These are phyloP conservation scores for Psilopsiagon aurifrons DNA, from an alignment of 2,113 vertebrate species.

Conservation along the genomic window DNA sequence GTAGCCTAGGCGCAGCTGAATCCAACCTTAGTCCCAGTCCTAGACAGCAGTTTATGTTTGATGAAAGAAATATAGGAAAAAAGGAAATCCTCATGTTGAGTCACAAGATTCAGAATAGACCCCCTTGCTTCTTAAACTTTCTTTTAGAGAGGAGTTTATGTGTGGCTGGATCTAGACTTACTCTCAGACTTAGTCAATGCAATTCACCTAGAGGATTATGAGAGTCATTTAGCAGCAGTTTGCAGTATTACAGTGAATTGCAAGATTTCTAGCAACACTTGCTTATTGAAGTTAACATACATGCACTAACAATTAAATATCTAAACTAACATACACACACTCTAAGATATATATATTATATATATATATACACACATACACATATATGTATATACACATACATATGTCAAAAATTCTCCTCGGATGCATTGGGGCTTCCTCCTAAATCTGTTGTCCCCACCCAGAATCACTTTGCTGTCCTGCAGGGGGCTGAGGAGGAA, in stretches of 20 bases:
- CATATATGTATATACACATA: neutral
- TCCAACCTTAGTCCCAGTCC: neutral
- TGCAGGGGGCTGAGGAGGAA: too few relatives aligned
- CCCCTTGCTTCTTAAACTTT: neutral
- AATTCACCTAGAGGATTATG: neutral
- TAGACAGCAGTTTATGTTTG: neutral
- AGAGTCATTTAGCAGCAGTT: neutral
- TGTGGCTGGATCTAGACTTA: neutral
- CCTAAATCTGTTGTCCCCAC: too few relatives aligned
- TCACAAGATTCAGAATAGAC: neutral
- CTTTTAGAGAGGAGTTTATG: neutral
- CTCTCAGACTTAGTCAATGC: neutral
- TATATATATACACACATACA: neutral
- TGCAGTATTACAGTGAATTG: neutral
- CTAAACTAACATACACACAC: neutral
- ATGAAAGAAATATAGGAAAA: neutral
- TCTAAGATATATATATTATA: neutral
- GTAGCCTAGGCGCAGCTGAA: neutral
- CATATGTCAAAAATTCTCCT: neutral
- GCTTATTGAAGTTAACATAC: neutral
- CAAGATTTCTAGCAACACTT: neutral
- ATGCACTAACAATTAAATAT: neutral
- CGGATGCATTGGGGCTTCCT: neutral
- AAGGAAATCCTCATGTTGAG: neutral
- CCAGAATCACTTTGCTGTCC: too few relatives aligned